Evolutionary conservation across 2,888 invertebrate genomes (phyloP).

Genomic region (Teleogryllus oceanicus): DNA sequence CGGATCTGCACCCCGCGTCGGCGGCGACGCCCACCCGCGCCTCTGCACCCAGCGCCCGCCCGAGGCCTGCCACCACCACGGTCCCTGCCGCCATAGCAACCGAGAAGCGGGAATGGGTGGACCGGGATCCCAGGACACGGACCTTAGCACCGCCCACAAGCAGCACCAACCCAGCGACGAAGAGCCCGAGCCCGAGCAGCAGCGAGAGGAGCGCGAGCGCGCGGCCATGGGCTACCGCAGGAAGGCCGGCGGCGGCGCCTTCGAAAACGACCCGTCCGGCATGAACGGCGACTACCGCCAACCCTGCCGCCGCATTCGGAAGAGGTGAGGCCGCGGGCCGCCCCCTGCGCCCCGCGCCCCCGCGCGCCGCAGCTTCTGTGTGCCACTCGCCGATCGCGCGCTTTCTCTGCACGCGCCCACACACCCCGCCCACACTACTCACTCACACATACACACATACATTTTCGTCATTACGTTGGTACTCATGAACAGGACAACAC

Average conservation of each 20-base stretch:
- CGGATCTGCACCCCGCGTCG: background rate
- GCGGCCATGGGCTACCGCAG: constrained; percentile 30
- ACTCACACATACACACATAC: background rate
- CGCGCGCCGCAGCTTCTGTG: background rate
- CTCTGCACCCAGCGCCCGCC: constrained; percentile 21
- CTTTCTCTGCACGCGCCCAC: constrained; percentile 19
- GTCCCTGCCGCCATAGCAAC: constrained; percentile 18
- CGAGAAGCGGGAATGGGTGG: constrained; percentile 33
- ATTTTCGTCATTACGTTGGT: background rate
- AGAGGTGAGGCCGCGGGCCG: constrained; percentile 32
- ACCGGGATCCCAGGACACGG: constrained; percentile 32
- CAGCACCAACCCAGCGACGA: constrained; percentile 24
- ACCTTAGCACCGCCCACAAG: constrained; percentile 32
- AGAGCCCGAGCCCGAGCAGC: background rate
- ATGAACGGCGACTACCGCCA: constrained; percentile 36
- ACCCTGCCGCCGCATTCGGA: constrained; percentile 33
- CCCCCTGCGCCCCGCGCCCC: background rate
- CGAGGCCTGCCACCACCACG: background rate
- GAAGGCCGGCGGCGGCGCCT: constrained; percentile 30
- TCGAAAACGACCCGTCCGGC: constrained; percentile 29
- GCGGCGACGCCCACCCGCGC: background rate
- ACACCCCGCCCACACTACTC: background rate
- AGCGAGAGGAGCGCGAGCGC: background rate
- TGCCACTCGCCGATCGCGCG: background rate
- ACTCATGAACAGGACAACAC: too few species aligned